Conservation (phyloP, 2,888 invertebrate species). For the Pollenia angustigena region DNA sequence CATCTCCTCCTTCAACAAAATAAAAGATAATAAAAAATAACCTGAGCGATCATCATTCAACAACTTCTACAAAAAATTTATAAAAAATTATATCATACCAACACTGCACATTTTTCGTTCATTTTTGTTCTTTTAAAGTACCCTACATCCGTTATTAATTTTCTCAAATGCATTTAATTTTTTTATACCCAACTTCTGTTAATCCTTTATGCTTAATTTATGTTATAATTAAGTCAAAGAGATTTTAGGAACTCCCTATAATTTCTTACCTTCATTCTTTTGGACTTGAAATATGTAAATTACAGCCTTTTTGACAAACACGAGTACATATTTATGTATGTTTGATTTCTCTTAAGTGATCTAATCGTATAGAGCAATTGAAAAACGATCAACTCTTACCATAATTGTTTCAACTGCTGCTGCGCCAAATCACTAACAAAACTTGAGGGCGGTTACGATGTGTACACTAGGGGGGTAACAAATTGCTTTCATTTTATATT, state of each 20-base stretch:
- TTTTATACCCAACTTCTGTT: too few species aligned
- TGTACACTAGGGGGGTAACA: conserved; percentile 7
- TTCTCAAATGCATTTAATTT: too few species aligned
- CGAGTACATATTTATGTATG: too few species aligned
- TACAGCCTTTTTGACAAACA: too few species aligned
- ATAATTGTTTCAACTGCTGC: background rate
- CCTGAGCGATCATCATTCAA: conserved; percentile 63
- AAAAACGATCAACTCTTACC: background rate
- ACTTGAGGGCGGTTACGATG: conserved; percentile 63
- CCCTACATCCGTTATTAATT: background rate
- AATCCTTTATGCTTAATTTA: too few species aligned
- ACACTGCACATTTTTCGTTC: conserved; percentile 1
- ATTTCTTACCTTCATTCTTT: too few species aligned
- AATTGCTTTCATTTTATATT: background rate
- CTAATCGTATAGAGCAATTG: background rate
- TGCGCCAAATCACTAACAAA: conserved; percentile 12
- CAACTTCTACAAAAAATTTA: conserved; percentile 45
- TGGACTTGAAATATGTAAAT: too few species aligned
- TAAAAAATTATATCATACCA: conserved; percentile 53
- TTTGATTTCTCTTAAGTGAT: too few species aligned
- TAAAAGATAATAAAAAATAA: conserved; percentile 3
- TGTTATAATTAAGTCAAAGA: too few species aligned
- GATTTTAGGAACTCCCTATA: too few species aligned
- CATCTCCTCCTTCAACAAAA: conserved; percentile 59
- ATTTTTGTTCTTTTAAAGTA: conserved; percentile 4